A percentile compares a stretch with the other conserved stretches of the same genome.
Evolutionary conservation across 1,140 invertebrate species (phyloP).

Genomic region (Antheraea mylitta): DNA sequence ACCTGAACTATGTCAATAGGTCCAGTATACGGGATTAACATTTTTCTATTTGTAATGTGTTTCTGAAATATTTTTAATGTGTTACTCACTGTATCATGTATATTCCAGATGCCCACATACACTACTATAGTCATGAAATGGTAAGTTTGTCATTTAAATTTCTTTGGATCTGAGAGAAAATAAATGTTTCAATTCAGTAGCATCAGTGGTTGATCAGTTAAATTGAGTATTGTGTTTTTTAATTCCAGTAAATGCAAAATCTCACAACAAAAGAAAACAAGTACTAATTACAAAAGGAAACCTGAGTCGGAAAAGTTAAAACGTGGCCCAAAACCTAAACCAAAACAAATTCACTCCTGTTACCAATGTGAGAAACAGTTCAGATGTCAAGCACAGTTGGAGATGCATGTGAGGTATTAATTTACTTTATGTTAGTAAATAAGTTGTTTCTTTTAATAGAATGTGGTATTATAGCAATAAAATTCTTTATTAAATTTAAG

Average conservation of each 20-base stretch:
- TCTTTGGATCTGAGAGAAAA: background rate
- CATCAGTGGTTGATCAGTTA: too few relatives aligned
- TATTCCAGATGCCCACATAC: conserved; percentile 46
- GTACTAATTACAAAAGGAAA: conserved; percentile 78
- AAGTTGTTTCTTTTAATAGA: too few relatives aligned
- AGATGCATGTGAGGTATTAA: conserved; percentile 77
- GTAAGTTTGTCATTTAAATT: conserved; percentile 19
- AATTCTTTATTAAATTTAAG: too few relatives aligned
- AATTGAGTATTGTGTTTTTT: background rate
- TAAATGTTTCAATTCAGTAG: background rate
- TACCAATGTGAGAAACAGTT: conserved; percentile 80
- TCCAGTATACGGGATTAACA: too few relatives aligned
- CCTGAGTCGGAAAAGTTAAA: conserved; percentile 79
- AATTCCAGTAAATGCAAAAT: conserved; percentile 57
- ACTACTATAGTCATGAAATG: conserved; percentile 59
- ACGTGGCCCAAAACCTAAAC: conserved; percentile 79
- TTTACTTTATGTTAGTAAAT: background rate
- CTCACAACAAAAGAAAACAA: conserved; percentile 44
- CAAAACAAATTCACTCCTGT: conserved; percentile 78
- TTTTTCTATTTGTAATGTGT: too few relatives aligned
- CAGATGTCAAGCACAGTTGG: conserved; percentile 80
- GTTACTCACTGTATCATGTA: background rate
- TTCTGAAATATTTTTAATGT: too few relatives aligned
- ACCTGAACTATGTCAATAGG: too few relatives aligned
- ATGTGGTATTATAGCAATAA: too few relatives aligned